Conservation (phyloP, 2,797 vertebrate genomes). For the Siniperca obscura region DNA sequence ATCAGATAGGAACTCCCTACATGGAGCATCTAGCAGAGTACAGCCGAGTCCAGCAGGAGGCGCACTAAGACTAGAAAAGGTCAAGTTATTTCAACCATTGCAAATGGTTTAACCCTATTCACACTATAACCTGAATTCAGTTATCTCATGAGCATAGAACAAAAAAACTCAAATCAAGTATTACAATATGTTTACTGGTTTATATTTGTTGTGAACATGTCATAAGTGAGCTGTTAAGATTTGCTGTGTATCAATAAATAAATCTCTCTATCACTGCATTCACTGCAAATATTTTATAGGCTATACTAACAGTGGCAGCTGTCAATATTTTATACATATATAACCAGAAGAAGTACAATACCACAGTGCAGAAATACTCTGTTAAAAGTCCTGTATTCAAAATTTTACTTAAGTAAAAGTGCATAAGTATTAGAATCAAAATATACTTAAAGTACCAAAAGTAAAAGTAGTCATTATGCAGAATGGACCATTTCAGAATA, state of each 20-base stretch:
- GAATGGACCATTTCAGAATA: too few species aligned
- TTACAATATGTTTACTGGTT: neutral
- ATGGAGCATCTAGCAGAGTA: neutral
- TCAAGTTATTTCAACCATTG: neutral
- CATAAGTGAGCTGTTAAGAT: neutral
- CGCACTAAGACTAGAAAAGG: neutral
- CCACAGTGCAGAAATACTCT: too few species aligned
- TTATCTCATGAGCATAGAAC: neutral
- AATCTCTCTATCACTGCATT: neutral
- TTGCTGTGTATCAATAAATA: too few species aligned
- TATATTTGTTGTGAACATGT: neutral
- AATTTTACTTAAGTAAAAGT: too few species aligned
- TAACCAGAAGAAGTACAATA: too few species aligned
- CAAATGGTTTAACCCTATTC: neutral
- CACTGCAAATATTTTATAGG: neutral
- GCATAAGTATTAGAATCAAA: too few species aligned
- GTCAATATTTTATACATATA: neutral
- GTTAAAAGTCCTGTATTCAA: too few species aligned
- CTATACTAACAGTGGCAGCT: neutral
- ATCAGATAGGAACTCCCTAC: neutral
- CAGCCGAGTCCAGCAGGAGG: conserved; percentile 26
- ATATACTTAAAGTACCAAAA: too few species aligned
- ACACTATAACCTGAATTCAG: neutral
- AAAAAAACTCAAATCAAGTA: neutral
- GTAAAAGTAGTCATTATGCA: too few species aligned